These are phyloP conservation scores for Unio delphinus DNA, from an alignment of 2,888 invertebrate species.

Conservation along the genomic window DNA sequence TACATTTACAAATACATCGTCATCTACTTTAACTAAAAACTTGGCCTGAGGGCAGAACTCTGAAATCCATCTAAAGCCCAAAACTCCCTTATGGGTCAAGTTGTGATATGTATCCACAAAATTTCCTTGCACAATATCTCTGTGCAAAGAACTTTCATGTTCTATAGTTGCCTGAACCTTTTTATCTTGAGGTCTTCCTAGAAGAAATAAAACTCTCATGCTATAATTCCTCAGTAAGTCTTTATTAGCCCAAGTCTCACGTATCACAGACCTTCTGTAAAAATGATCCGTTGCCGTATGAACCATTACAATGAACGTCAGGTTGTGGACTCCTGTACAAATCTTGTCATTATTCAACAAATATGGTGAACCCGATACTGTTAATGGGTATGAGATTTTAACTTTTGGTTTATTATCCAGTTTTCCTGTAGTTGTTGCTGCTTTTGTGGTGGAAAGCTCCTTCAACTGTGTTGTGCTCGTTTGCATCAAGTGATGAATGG, in stretches of 20 bases:
- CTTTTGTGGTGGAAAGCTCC: too few species aligned
- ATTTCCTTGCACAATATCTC: slow-evolving; percentile 59
- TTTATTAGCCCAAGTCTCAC: slow-evolving; percentile 58
- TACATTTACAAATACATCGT: slow-evolving; percentile 60
- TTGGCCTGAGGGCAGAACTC: slow-evolving; percentile 49
- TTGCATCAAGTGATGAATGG: too few species aligned
- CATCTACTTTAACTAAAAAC: slow-evolving; percentile 56
- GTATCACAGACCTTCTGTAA: slow-evolving; percentile 40
- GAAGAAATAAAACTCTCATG: slow-evolving; percentile 50
- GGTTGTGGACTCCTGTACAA: slow-evolving; percentile 33
- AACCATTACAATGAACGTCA: slow-evolving; percentile 50
- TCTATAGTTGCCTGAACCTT: slow-evolving; percentile 45
- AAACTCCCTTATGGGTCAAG: slow-evolving; percentile 59
- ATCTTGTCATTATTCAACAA: slow-evolving; percentile 47
- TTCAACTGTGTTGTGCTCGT: neutral
- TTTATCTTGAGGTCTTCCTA: slow-evolving; percentile 40
- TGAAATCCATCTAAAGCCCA: slow-evolving; percentile 52
- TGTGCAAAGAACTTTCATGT: slow-evolving; percentile 47
- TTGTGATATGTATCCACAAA: slow-evolving; percentile 57
- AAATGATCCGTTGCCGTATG: slow-evolving; percentile 52
- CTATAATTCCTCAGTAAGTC: slow-evolving; percentile 35
- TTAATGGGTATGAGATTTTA: slow-evolving; percentile 40
- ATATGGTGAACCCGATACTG: slow-evolving; percentile 39
- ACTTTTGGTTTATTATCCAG: neutral
- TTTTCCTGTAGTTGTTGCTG: neutral